Conservation (phyloP, 2,113 vertebrate genomes). For the Alaudala cheleensis region DNA sequence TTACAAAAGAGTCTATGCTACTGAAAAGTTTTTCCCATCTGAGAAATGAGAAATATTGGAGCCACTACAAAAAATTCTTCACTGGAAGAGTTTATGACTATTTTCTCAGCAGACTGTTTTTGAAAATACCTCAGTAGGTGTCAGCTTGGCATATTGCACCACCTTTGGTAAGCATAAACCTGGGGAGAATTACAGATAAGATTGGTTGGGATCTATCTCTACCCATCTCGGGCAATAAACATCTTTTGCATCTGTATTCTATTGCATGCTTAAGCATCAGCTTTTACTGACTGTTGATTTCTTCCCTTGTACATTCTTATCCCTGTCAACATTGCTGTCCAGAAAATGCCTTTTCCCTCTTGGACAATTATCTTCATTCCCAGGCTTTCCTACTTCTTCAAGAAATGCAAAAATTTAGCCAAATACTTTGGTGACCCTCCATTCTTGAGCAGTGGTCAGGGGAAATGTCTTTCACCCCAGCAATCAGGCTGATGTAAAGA, state of each 20-base stretch:
- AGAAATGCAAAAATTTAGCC: background rate
- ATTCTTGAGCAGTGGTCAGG: background rate
- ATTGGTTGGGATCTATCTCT: too few relatives aligned
- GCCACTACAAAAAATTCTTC: background rate
- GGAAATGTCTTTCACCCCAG: background rate
- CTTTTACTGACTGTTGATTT: background rate
- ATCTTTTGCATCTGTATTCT: background rate
- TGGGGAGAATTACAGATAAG: background rate
- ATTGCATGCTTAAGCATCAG: rapidly evolving
- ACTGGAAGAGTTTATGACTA: background rate
- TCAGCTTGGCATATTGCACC: background rate
- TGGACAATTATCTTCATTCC: background rate
- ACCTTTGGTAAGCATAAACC: background rate
- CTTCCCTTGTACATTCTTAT: background rate
- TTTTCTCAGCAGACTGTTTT: background rate
- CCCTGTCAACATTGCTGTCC: background rate
- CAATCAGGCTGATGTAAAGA: background rate
- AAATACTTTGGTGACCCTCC: background rate
- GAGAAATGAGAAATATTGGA: background rate
- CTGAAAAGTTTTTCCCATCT: background rate
- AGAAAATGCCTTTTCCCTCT: background rate
- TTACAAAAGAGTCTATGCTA: background rate
- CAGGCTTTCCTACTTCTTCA: background rate
- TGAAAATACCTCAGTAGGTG: background rate
- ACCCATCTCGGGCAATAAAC: background rate